Conservation (phyloP, 1,140 invertebrate genomes). For the Cyclina sinensis region DNA sequence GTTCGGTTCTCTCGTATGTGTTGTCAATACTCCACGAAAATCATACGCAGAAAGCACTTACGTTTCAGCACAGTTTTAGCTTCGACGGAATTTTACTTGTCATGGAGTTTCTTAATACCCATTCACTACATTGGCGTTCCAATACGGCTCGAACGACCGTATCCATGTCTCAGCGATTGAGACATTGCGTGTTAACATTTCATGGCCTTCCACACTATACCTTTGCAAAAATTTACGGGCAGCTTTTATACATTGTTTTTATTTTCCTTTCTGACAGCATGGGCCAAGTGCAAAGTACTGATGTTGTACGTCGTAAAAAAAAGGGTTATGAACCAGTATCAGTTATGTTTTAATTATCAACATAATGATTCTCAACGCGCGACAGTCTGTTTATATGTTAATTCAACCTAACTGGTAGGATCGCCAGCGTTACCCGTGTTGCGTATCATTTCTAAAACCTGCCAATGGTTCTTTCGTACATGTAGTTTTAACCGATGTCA, state of each 20-base stretch:
- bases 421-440: too few species aligned
- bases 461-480: too few species aligned
- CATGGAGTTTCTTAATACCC: background rate
- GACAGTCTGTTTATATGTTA: too few species aligned
- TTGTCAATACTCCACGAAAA: slow-evolving; percentile 21
- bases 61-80: slow-evolving; percentile 1
- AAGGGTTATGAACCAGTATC: too few species aligned
- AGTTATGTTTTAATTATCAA: slow-evolving; percentile 75
- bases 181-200: background rate
- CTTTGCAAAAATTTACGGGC: slow-evolving; percentile 9
- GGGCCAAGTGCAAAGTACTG: slow-evolving; percentile 67
- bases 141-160: slow-evolving; percentile 12
- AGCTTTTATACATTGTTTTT: slow-evolving; percentile 9
- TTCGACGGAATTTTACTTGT: too few species aligned
- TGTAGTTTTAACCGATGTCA: too few species aligned
- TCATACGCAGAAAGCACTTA: background rate
- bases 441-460: too few species aligned
- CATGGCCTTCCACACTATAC: slow-evolving; percentile 16
- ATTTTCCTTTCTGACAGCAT: background rate
- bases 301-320: too few species aligned
- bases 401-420: too few species aligned
- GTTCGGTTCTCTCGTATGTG: background rate
- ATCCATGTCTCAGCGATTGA: background rate
- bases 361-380: too few species aligned
- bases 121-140: slow-evolving; percentile 30